Evolutionary conservation across 2,113 vertebrate species (phyloP), one percentile per base, ranked within the genome.

Genomic region (Piaya cayana): DNA sequence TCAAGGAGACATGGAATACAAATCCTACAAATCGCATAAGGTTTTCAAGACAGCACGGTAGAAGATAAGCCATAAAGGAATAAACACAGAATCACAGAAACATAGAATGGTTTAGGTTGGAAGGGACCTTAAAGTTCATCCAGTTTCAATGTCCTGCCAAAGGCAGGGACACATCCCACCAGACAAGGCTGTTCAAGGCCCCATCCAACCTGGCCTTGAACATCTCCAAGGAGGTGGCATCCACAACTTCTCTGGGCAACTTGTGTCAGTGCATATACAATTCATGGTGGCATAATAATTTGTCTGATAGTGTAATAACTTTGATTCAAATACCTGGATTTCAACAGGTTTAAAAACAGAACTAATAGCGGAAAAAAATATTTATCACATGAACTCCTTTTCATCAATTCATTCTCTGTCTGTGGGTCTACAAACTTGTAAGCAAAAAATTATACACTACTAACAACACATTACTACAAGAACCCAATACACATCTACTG

Each of bases 1-100:
- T 97, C 92, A 97, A 82, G 65, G 62, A 94, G 81, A 87, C 30
- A n/a, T 3, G 49, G 36, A 86, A 49, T 30, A 74, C 62, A 90
- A 95, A 30, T 6, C 15, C 39, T 86, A 82, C 64, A 34, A 82
- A 62, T 10, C 83, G n/a, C 17, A n/a, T 27, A 67, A 27, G 16
- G 43, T 77, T 79, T 84, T 84, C 47, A 64, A 36, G 27, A 39
- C 30, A 79, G 49, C 56, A 53, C 37, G 29, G 65, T 63, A 82
- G 64, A 89, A 93, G 64, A 30, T 29, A 92, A 82, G 37, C 62
- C 49, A 90, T 81, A 90, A 81, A 84, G 65, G 59, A 91, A 67
- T 52, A 82, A 84, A 4, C 43, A 45, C 16, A 45, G 43, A 45
- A 45, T 45, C 43, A 45, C 17, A 45, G 17, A 45, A 45, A 16